Evolutionary conservation across 1,140 invertebrate species (phyloP).

Genomic region (Aphaenogaster rudis): DNA sequence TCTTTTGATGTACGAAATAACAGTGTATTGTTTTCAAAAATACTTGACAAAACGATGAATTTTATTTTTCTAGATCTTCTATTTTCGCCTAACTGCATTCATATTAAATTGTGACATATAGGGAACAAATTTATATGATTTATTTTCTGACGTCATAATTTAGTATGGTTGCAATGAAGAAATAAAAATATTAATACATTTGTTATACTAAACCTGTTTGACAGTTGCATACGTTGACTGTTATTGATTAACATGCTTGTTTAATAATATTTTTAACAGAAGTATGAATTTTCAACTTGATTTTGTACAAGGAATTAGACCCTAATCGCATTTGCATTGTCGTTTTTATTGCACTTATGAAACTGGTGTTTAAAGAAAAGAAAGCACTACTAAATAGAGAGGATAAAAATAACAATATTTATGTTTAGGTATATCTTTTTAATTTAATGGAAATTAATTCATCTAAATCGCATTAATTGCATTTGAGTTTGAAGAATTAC

Average conservation of each 20-base stretch:
- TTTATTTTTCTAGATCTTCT: neutral
- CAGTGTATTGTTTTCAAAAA: slow-evolving; percentile 42
- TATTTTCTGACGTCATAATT: neutral
- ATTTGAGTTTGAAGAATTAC: slow-evolving; percentile 11
- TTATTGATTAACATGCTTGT: slow-evolving; percentile 38
- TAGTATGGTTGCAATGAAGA: neutral
- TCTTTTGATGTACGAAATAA: slow-evolving; percentile 28
- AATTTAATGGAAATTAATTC: slow-evolving; percentile 2
- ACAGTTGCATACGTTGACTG: neutral
- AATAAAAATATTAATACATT: neutral
- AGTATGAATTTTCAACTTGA: neutral
- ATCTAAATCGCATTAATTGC: neutral
- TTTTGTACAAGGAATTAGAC: neutral
- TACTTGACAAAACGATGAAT: slow-evolving; percentile 1
- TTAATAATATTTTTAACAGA: slow-evolving; percentile 11
- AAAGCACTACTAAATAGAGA: neutral
- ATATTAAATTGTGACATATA: neutral
- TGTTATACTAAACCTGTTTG: slow-evolving; percentile 23
- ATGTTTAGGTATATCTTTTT: neutral
- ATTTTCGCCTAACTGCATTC: neutral
- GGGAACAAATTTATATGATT: neutral
- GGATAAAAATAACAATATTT: neutral
- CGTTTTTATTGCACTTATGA: neutral
- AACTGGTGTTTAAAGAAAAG: neutral
- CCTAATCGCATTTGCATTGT: neutral